Base-by-base conservation (phyloP, 2,888 invertebrate genomes). In the Drosophila anceps region DNA sequence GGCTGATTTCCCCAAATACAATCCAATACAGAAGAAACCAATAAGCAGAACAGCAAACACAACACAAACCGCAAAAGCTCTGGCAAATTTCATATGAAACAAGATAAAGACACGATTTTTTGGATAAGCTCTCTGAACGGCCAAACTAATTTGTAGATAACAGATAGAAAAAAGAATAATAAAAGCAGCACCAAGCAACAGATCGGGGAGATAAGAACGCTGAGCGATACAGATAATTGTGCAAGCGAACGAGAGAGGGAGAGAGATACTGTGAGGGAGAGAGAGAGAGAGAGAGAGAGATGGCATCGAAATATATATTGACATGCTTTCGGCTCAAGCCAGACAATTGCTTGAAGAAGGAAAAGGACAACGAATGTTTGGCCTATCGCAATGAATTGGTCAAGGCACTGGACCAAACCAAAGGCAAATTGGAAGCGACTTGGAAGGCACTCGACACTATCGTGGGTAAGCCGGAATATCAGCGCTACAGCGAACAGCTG, bases 381-480 rank as follows among this genome's bases (percentile, higher is more conserved):
- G 24, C 18, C 0, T 70, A 35, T 39, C 59, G 78, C 9, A 65
- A 69, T 8, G 60, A 63, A 4, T 31, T 79, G 1, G 37, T 78
- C 31, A 44, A 53, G 9, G 74, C 78, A 0, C 46, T 78, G 5
- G 65, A 78, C 20, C 50, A 43, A 13, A 12, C 31, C 43, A 73
- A 74, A 4, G 71, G 79, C 20, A 79, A 69, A 10, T 63, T 79
- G 31, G 69, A 79, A 48, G 66, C 70, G 18, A 71, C 33, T n/a
- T 79, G 62, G 63, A 74, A 69, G 53, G 75, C 63, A 9, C 10
- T 79, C 15, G 71, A 69, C 4, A 7, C 3, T 2, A 63, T 71
- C 6, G 39, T 53, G 3, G 33, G 15, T 1, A 69, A 73, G 48
- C 46, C 62, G 12, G 18, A 61, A 0, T 61, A 70, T 50, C 70